Evolutionary conservation across 1,140 invertebrate genomes (phyloP).

Genomic region (Tetramorium alpestre): DNA sequence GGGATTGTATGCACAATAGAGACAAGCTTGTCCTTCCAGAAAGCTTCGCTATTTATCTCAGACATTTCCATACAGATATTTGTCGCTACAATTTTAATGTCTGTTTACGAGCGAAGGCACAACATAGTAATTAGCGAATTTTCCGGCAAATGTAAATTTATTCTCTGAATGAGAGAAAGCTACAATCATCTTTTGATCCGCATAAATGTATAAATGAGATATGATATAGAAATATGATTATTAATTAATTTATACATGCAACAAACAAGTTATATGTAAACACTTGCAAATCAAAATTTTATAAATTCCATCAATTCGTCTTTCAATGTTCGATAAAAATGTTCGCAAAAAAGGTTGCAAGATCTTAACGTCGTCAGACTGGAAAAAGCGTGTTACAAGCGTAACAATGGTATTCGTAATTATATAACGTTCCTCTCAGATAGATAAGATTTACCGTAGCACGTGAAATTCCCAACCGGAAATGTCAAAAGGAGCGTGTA

Average conservation of each 20-base stretch:
- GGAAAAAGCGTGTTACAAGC: neutral
- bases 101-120: neutral
- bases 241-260: neutral
- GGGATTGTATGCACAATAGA: conserved; percentile 2
- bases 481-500: conserved; percentile 46
- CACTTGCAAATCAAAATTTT: neutral
- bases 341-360: neutral
- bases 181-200: neutral
- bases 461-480: conserved; percentile 45
- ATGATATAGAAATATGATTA: neutral
- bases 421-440: conserved; percentile 22
- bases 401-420: neutral
- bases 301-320: neutral
- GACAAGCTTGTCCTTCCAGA: neutral
- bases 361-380: neutral
- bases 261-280: neutral
- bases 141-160: neutral
- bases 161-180: neutral
- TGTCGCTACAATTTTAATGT: neutral
- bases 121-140: neutral
- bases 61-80: neutral
- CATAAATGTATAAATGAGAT: neutral
- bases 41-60: conserved; percentile 7
- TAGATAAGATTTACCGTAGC: conserved; percentile 45
- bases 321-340: neutral